phyloP scores from a whole-genome alignment of 2,113 vertebrate genomes.

The Hippocampus guttulatus region DNA sequence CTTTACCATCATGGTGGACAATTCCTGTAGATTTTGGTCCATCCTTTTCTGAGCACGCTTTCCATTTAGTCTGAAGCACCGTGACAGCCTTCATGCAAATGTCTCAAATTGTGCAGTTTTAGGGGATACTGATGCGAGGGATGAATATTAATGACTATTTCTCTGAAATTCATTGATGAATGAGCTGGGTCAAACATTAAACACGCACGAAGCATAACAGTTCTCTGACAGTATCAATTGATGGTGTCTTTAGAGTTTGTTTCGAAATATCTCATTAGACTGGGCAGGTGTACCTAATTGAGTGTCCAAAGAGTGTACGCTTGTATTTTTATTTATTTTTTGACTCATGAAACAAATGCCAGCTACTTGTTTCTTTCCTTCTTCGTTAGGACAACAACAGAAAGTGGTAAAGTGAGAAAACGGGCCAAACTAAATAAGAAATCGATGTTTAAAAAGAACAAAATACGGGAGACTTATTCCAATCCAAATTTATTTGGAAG shows the following conservation, averaged over 20 bases:
- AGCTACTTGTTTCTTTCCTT: background rate
- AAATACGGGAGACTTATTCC: background rate
- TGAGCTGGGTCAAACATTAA: background rate
- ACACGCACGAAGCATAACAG: background rate
- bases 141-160: background rate
- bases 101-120: background rate
- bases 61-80: background rate
- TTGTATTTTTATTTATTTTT: background rate
- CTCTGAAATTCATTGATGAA: background rate
- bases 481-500: background rate
- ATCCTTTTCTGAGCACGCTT: background rate
- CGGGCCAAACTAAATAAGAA: background rate
- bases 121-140: background rate
- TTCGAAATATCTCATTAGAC: background rate
- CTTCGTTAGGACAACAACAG: background rate
- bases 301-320: background rate
- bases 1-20: background rate
- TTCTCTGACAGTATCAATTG: background rate
- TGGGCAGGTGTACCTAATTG: background rate
- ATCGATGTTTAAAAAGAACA: background rate
- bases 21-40: background rate
- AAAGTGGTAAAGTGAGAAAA: background rate
- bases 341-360: background rate
- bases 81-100: background rate
- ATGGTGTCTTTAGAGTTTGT: background rate